phyloP scores from a whole-genome alignment of 2,888 invertebrate genomes.

The Phrixothrix hirtus region DNA sequence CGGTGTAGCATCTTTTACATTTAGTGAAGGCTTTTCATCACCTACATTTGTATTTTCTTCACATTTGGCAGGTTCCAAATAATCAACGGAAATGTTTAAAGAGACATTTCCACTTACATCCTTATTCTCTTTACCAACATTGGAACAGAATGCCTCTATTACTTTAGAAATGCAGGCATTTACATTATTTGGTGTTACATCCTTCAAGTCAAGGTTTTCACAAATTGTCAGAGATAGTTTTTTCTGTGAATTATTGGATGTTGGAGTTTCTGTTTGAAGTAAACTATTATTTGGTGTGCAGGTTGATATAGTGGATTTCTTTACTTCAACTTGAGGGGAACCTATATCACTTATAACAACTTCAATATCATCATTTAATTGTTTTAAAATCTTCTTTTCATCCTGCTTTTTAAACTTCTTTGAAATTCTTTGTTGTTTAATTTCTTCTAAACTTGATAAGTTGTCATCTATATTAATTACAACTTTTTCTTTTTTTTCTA shows the following conservation, averaged over 20 bases:
- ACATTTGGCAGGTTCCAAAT: not conserved
- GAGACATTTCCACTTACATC: conserved; percentile 45
- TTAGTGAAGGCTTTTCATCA: not conserved
- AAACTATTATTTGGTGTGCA: conserved; percentile 24
- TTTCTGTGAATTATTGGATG: conserved; percentile 18
- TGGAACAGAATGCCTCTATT: conserved; percentile 44
- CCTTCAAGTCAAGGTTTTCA: conserved; percentile 45
- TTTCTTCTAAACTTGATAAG: conserved; percentile 24
- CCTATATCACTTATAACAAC: not conserved
- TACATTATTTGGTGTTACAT: conserved; percentile 41
- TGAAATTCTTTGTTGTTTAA: conserved; percentile 10
- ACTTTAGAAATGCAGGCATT: conserved; percentile 42
- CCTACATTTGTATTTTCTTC: not conserved
- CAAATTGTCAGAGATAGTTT: conserved; percentile 44
- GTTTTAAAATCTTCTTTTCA: not conserved
- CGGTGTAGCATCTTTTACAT: not conserved
- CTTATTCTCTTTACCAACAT: conserved; percentile 36
- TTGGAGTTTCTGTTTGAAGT: conserved; percentile 9
- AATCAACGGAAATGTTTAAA: conserved; percentile 39
- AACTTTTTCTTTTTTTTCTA: conserved; percentile 3
- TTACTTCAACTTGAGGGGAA: not conserved
- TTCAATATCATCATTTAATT: not conserved
- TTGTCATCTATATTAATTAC: conserved; percentile 31
- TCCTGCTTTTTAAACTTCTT: conserved; percentile 3
- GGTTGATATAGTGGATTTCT: not conserved